Evolutionary conservation across 2,113 vertebrate genomes (phyloP).

Genomic region (Takifugu bimaculatus): DNA sequence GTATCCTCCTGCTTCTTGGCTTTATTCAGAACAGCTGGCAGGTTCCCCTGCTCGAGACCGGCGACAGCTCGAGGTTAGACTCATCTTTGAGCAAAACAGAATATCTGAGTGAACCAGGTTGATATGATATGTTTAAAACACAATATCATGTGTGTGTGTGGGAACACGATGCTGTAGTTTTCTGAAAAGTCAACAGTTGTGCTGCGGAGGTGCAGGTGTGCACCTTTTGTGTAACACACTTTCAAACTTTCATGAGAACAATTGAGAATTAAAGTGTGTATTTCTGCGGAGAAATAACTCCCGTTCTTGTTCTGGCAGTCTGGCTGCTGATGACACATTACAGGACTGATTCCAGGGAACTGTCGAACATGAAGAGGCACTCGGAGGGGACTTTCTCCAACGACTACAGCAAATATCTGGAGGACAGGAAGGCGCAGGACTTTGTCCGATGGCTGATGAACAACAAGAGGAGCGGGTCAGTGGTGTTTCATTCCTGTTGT

Average conservation of each 20-base stretch:
- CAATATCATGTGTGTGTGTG: too few relatives aligned
- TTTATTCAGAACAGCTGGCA: conserved; percentile 85
- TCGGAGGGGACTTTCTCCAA: conserved; percentile 97
- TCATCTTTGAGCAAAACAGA: neutral
- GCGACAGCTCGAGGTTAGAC: conserved; percentile 82
- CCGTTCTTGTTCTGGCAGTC: conserved; percentile 45
- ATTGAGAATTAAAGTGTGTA: too few relatives aligned
- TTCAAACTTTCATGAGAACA: too few relatives aligned
- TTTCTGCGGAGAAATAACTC: neutral
- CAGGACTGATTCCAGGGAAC: conserved; percentile 68
- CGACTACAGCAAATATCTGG: conserved; percentile 96
- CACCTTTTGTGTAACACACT: too few relatives aligned
- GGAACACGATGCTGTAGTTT: too few relatives aligned
- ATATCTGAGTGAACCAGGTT: neutral
- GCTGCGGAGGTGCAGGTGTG: too few relatives aligned
- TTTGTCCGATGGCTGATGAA: conserved; percentile 95
- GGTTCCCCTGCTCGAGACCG: conserved; percentile 80
- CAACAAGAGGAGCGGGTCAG: conserved; percentile 89
- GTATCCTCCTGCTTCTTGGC: conserved; percentile 78
- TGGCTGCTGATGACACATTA: conserved; percentile 74
- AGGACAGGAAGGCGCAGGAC: conserved; percentile 88
- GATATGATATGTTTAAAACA: too few relatives aligned
- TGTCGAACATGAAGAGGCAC: conserved; percentile 85
- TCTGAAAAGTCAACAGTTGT: too few relatives aligned
- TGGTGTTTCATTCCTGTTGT: conserved; percentile 11